These are phyloP conservation scores for Temnothorax unifasciatus DNA, from an alignment of 2,888 invertebrate species.

Conservation along the genomic window DNA sequence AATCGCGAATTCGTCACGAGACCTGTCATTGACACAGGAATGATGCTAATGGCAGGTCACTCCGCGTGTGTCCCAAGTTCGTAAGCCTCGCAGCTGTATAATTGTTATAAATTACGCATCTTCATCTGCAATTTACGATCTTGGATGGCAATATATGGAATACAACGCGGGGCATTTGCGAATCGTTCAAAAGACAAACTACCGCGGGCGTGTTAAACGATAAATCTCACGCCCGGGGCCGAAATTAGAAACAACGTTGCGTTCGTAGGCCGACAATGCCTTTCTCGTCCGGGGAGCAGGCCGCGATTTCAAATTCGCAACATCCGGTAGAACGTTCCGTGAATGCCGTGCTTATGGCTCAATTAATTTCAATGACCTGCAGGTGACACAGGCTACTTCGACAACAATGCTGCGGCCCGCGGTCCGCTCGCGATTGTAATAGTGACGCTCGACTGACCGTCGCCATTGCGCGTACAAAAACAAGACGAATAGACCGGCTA, in stretches of 20 bases:
- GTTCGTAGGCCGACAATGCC: slow-evolving; percentile 47
- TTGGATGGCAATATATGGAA: slow-evolving; percentile 24
- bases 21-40: slow-evolving; percentile 1
- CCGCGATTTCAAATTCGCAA: slow-evolving; percentile 61
- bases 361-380: slow-evolving; percentile 80
- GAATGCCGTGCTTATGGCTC: slow-evolving; percentile 66
- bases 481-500: slow-evolving; percentile 82
- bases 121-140: slow-evolving; percentile 49
- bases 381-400: slow-evolving; percentile 76
- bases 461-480: slow-evolving; percentile 78
- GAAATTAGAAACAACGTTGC: slow-evolving; percentile 53
- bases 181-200: slow-evolving; percentile 55
- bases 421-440: slow-evolving; percentile 76
- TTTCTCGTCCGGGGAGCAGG: slow-evolving; percentile 11
- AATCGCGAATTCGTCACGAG: background rate
- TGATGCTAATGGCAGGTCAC: slow-evolving; percentile 13
- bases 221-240: slow-evolving; percentile 34
- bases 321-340: slow-evolving; percentile 31
- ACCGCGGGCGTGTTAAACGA: slow-evolving; percentile 47
- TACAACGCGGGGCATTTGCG: slow-evolving; percentile 35
- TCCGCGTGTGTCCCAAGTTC: background rate
- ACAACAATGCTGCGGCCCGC: slow-evolving; percentile 76
- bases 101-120: slow-evolving; percentile 48
- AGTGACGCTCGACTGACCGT: slow-evolving; percentile 67
- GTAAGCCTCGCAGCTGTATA: slow-evolving; percentile 1